phyloP scores from a whole-genome alignment of 2,797 vertebrate species.

The Trachurus trachurus region DNA sequence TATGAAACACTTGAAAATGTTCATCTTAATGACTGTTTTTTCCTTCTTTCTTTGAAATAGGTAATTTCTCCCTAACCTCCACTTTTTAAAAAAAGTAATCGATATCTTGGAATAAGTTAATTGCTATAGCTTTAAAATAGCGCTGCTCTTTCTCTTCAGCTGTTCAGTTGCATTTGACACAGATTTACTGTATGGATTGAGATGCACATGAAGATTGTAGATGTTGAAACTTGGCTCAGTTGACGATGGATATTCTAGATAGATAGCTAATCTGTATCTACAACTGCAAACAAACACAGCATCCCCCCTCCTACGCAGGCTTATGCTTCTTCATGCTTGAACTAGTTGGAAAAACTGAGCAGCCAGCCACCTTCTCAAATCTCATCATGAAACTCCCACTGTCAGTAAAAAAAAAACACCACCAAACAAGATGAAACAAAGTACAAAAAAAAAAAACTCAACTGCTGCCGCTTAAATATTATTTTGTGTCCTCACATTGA shows the following conservation, averaged over 20 bases:
- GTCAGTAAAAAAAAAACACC: slow-evolving; percentile 21
- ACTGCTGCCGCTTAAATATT: background rate
- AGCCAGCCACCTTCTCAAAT: slow-evolving; percentile 28
- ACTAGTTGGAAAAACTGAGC: slow-evolving; percentile 30
- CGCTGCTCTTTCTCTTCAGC: background rate
- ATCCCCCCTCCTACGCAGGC: slow-evolving; percentile 12
- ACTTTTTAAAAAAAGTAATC: background rate
- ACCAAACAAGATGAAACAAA: slow-evolving; percentile 35
- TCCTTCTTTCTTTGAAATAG: background rate
- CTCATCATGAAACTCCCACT: slow-evolving; percentile 23
- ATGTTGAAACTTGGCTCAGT: background rate
- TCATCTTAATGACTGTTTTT: background rate
- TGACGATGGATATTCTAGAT: background rate
- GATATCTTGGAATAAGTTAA: background rate
- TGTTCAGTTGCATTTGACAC: background rate
- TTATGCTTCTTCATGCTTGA: slow-evolving; percentile 30
- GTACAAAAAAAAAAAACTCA: background rate
- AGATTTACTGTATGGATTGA: background rate
- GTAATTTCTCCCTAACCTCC: background rate
- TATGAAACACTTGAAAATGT: background rate
- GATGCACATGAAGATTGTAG: background rate
- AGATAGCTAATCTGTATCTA: slow-evolving; percentile 1
- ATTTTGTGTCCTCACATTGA: slow-evolving; percentile 9
- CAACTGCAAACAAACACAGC: slow-evolving; percentile 26
- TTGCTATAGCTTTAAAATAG: background rate